Evolutionary conservation across 2,888 invertebrate genomes (phyloP), one percentile per base, ranked within the genome.

Genomic region (Muscina levida): DNA sequence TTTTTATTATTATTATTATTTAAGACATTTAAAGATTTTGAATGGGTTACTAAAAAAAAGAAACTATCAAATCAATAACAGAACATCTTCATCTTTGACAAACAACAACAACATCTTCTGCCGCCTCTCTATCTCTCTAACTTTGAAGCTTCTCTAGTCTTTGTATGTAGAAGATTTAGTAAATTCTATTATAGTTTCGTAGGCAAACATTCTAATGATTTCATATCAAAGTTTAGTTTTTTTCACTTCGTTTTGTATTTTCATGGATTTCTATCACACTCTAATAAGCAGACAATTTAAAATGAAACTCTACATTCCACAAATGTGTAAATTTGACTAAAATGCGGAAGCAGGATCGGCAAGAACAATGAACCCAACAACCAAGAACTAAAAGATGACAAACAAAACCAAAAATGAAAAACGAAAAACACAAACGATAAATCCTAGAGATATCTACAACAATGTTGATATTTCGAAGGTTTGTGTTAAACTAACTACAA

Each of bases 341-440:
- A 87, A 88, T 87, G 84, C 86, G 87, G 90, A 90, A 90, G 90
- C 90, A 89, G 90, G 90, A 90, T 90, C 90, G 89, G 87, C 87
- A 84, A 85, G 88, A 87, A 87, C 86, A 89, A 87, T 86, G 86
- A 87, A 87, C 65, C 76, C 84, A 82, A 77, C 77, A 65, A 48
- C 53, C 37, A 22, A 70, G 22, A 59, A 56, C n/a, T 19, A 42
- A 51, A 80, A 74, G 51, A 1, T 10, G 42, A 37, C 26, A 70
- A 74, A 46, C 56, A 8, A 42, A 71, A 17, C n/a, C n/a, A n/a
- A n/a, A n/a, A n/a, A n/a, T n/a, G n/a, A n/a, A n/a, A 39, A 53
- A 51, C 51, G 22, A 51, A 51, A 31, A 53, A 2, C n/a, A n/a
- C n/a, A n/a, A n/a, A n/a, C n/a, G n/a, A n/a, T n/a, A n/a, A n/a